These are phyloP conservation scores for Prunella fulvescens DNA, from an alignment of 2,113 vertebrate species.

Conservation along the genomic window DNA sequence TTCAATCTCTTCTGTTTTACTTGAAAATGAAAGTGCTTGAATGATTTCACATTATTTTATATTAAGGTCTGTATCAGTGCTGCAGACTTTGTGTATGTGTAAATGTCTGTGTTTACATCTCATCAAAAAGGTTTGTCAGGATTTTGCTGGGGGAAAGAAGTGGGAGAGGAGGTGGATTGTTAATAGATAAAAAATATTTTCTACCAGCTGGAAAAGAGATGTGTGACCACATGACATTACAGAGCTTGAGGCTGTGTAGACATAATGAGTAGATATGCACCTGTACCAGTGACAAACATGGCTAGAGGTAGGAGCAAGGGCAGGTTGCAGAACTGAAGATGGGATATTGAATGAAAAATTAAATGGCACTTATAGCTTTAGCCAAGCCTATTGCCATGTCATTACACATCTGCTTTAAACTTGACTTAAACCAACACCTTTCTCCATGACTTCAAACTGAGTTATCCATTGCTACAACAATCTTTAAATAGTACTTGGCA, in stretches of 20 bases:
- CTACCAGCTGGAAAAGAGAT: not conserved
- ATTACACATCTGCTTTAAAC: not conserved
- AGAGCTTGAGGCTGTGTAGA: not conserved
- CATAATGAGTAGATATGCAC: not conserved
- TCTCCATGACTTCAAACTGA: not conserved
- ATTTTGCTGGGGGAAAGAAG: not conserved
- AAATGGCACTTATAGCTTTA: not conserved
- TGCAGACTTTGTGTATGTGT: not conserved
- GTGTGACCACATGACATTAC: not conserved
- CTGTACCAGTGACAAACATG: not conserved
- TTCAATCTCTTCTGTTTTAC: not conserved
- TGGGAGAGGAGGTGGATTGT: not conserved
- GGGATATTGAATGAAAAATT: not conserved
- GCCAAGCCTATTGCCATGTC: not conserved
- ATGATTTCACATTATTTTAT: not conserved
- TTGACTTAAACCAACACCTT: not conserved
- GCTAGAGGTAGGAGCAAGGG: not conserved
- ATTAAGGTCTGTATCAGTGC: not conserved
- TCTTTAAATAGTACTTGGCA: accelerated
- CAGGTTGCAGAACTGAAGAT: not conserved
- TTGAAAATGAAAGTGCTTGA: not conserved
- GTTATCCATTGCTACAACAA: not conserved
- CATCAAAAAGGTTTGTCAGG: not conserved
- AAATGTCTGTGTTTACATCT: not conserved
- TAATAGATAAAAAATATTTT: not conserved